Percentiles rank a stretch among this genome's conserved stretches.
phyloP scores from a whole-genome alignment of 2,113 vertebrate genomes.

The Picathartes gymnocephalus region DNA sequence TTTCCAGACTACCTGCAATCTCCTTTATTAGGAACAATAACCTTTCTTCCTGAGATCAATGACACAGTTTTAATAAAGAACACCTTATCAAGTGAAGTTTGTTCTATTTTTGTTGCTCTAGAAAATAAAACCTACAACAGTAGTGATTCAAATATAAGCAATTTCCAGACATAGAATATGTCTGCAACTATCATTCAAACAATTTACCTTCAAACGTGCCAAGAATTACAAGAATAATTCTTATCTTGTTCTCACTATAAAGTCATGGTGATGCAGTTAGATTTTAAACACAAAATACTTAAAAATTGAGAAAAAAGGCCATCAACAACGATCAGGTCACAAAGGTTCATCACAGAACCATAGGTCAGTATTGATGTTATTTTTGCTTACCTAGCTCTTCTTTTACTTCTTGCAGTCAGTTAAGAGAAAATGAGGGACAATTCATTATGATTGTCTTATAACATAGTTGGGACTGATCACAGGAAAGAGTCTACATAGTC shows the following conservation, averaged over 20 bases:
- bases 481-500: background rate
- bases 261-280: background rate
- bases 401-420: background rate
- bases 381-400: background rate
- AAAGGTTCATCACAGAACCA: background rate
- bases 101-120: background rate
- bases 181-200: background rate
- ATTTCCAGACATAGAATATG: background rate
- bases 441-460: background rate
- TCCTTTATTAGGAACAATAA: background rate
- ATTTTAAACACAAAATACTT: background rate
- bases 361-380: background rate
- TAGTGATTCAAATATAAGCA: background rate
- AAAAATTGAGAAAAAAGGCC: background rate
- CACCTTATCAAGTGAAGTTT: background rate
- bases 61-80: background rate
- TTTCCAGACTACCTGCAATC: background rate
- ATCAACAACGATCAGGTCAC: background rate
- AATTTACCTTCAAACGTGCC: background rate
- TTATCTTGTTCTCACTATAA: background rate
- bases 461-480: background rate
- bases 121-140: background rate
- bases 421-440: background rate
- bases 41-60: background rate
- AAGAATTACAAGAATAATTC: background rate